Percentiles rank a stretch among this genome's conserved stretches.
These are phyloP conservation scores for Nylanderia fulva DNA, from an alignment of 1,140 invertebrate genomes.

Conservation along the genomic window DNA sequence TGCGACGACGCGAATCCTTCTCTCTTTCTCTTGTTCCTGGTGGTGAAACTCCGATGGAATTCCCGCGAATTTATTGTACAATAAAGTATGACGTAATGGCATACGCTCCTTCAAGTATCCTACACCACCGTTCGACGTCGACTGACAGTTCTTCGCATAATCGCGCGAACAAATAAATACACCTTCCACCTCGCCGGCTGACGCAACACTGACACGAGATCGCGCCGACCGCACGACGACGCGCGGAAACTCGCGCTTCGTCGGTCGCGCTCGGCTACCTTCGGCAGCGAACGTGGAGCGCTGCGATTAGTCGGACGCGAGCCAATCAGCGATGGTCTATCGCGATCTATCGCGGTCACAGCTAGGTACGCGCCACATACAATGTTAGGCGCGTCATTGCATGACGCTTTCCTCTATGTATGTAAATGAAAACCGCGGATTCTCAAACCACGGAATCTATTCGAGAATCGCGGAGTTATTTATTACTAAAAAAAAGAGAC, in stretches of 20 bases:
- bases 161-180: background rate
- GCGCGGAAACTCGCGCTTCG: background rate
- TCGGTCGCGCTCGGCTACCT: background rate
- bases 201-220: background rate
- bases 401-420: too few species aligned
- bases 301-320: background rate
- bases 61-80: too few species aligned
- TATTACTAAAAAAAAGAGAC: background rate
- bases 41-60: too few species aligned
- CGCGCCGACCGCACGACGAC: too few species aligned
- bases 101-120: constrained; percentile 1
- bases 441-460: background rate
- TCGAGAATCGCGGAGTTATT: too few species aligned
- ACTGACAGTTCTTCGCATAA: background rate
- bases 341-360: background rate
- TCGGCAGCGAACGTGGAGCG: background rate
- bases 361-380: too few species aligned
- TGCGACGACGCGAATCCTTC: constrained; percentile 40
- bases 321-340: background rate
- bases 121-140: background rate
- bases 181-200: background rate
- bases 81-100: too few species aligned
- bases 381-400: too few species aligned
- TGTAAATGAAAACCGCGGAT: background rate
- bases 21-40: too few species aligned